Evolutionary conservation across 2,888 invertebrate genomes (phyloP), one percentile per base, ranked within the genome.

Genomic region (Tubulanus polymorphus): DNA sequence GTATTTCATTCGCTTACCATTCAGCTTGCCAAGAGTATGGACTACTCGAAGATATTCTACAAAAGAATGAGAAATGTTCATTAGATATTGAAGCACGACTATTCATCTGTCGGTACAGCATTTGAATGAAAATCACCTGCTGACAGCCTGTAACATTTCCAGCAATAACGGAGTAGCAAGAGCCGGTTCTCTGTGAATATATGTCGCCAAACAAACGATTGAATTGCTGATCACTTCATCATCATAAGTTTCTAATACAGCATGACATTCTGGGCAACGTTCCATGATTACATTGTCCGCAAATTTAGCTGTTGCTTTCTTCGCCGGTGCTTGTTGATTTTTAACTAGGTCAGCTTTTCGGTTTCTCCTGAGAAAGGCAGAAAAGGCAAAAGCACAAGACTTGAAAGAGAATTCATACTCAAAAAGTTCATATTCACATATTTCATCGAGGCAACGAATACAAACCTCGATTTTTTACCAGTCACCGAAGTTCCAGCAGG

Each of bases 141-240:
- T 88, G 26, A 94, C 91, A 60, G 89, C 86, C 60, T 88, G 88
- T 28, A 99, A 82, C 65, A 97, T 89, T 68, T 94, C 91, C 0
- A 96, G 93, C 60, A 99, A 80, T 71, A 94, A 83, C 0, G 92
- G 90, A 1, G 97, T 96, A n/a, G 97, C 96, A 66, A 83, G 71
- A 12, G 89, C 87, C 0, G 97, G 95, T 79, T 97, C 96, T 25
- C 97, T 84, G 74, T 97, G 95, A 61, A 99, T 91, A 79, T 94
- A 96, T 0, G 97, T 96, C 28, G 93, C 92, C 62, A 99, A 81
- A 61, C 90, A 90, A 48, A 96, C 91, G 67, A 99, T 90, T 70
- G 94, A 89, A 53, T 97, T 84, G 0, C 93, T 94, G 56, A 96
- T 83, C 76, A 97, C 96, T 76, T 99, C 97, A 76, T 99, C 97